Evolutionary conservation across 2,888 invertebrate species (phyloP).

Genomic region (Heliconius ismenius): DNA sequence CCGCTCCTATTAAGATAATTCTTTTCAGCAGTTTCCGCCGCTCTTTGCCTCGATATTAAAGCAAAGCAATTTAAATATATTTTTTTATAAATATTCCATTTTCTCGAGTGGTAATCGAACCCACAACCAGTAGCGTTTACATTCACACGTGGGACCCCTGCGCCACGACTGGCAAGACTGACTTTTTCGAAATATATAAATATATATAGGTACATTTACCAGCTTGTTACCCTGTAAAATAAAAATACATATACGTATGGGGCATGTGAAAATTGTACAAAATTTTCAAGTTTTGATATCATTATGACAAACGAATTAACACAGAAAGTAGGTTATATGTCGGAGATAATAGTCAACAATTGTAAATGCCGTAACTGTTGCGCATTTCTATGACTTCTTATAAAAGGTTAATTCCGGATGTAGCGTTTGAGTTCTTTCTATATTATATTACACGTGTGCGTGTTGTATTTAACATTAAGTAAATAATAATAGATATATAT

Average conservation of each 20-base stretch:
- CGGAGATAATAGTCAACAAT: constrained; percentile 29
- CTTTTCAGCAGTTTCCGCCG: too few relatives aligned
- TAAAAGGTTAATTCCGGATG: constrained; percentile 51
- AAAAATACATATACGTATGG: not conserved
- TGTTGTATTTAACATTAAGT: constrained; percentile 15
- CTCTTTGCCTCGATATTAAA: too few relatives aligned
- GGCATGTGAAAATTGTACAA: not conserved
- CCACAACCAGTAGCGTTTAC: too few relatives aligned
- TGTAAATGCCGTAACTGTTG: constrained; percentile 37
- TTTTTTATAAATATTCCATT: too few relatives aligned
- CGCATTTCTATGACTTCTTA: constrained; percentile 48
- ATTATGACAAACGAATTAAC: constrained; percentile 4
- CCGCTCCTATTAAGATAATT: too few relatives aligned
- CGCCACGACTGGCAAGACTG: too few relatives aligned
- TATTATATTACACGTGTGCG: constrained; percentile 15
- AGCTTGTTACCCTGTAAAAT: not conserved
- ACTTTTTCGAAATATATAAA: too few relatives aligned
- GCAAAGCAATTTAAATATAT: too few relatives aligned
- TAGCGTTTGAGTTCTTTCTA: constrained; percentile 23
- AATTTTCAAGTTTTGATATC: not conserved
- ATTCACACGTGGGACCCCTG: too few relatives aligned
- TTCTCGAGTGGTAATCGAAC: too few relatives aligned
- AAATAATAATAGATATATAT: not conserved
- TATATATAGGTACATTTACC: too few relatives aligned
- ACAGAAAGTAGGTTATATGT: constrained; percentile 23